Evolutionary conservation across 2,888 invertebrate genomes (phyloP).

Genomic region (Rosalia funebris): DNA sequence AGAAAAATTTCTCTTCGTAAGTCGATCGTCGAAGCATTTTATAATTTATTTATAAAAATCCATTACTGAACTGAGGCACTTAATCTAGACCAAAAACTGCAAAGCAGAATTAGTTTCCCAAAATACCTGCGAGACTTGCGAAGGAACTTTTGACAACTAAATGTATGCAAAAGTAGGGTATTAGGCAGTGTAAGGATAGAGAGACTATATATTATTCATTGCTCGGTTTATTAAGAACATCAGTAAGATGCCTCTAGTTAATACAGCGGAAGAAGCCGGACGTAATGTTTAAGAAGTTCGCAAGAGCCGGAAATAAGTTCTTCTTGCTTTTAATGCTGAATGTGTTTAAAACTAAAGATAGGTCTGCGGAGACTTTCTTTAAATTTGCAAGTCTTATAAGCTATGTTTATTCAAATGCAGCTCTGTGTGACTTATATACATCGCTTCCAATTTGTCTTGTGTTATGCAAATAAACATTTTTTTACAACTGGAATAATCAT

Average conservation of each 20-base stretch:
- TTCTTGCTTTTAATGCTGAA: constrained; percentile 42
- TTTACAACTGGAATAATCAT: neutral
- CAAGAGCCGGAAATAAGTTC: constrained; percentile 49
- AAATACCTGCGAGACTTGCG: neutral
- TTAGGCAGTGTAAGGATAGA: constrained; percentile 24
- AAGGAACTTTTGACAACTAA: constrained; percentile 26
- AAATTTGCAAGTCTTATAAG: constrained; percentile 44
- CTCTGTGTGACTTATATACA: constrained; percentile 4
- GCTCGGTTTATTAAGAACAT: constrained; percentile 43
- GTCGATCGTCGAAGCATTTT: no score
- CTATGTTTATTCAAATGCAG: constrained; percentile 31
- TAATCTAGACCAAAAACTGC: no score
- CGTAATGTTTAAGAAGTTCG: constrained; percentile 48
- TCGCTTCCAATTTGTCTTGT: constrained; percentile 13
- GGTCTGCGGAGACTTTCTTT: constrained; percentile 35
- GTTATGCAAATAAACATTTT: neutral
- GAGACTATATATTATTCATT: constrained; percentile 42
- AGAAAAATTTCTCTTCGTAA: no score
- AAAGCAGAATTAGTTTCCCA: neutral
- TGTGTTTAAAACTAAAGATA: constrained; percentile 44
- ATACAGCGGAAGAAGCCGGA: constrained; percentile 41
- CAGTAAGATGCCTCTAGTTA: constrained; percentile 41
- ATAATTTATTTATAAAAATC: no score
- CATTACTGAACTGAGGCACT: no score
- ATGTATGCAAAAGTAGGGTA: constrained; percentile 26